phyloP scores from a whole-genome alignment of 2,888 invertebrate genomes.

The Apantesis nais region DNA sequence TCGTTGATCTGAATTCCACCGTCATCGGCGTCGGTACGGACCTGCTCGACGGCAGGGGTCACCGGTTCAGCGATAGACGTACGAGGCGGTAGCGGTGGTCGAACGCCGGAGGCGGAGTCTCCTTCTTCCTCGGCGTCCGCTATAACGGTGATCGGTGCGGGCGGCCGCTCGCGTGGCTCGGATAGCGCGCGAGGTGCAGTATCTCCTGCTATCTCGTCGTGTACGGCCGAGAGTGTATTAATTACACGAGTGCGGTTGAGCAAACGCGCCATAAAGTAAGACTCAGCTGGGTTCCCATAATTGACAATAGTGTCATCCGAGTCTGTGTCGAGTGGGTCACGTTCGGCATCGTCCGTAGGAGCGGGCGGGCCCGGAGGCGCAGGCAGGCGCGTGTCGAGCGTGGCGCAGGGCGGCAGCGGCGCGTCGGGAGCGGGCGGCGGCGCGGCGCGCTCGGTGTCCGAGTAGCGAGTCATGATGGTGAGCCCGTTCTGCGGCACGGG shows the following conservation, averaged over 20 bases:
- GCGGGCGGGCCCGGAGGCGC: conserved; percentile 46
- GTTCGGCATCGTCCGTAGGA: conserved; percentile 22
- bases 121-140: conserved; percentile 38
- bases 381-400: conserved; percentile 66
- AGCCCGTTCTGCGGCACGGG: conserved; percentile 75
- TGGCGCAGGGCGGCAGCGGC: conserved; percentile 71
- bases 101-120: conserved; percentile 28
- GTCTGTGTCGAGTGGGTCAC: conserved; percentile 44
- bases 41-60: conserved; percentile 19
- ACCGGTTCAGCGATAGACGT: conserved; percentile 25
- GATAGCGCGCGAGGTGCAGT: conserved; percentile 33
- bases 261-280: conserved; percentile 79
- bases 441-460: conserved; percentile 64
- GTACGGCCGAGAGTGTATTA: conserved; percentile 76
- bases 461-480: conserved; percentile 81
- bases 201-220: conserved; percentile 64
- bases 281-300: conserved; percentile 81
- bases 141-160: conserved; percentile 34
- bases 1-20: conserved; percentile 88
- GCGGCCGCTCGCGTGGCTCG: conserved; percentile 39
- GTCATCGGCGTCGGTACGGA: conserved; percentile 51
- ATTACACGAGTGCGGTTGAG: conserved; percentile 72
- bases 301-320: conserved; percentile 67
- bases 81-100: conserved; percentile 38
- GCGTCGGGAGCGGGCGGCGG: conserved; percentile 56